These are phyloP conservation scores for Drosophila melanica DNA, from an alignment of 1,140 invertebrate species.

Conservation along the genomic window DNA sequence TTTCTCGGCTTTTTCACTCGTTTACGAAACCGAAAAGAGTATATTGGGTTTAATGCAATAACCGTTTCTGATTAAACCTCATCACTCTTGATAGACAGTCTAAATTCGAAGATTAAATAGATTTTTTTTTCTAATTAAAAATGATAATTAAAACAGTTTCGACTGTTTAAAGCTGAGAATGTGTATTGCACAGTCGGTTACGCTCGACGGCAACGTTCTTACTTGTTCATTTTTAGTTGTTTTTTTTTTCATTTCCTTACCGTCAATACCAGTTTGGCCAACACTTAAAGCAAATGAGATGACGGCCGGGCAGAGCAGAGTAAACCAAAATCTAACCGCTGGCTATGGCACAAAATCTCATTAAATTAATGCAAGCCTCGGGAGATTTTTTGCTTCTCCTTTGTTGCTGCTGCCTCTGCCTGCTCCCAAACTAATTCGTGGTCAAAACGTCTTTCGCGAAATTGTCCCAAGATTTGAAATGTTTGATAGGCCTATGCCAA, in stretches of 20 bases:
- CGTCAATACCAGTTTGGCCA: slow-evolving; percentile 52
- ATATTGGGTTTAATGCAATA: too few relatives aligned
- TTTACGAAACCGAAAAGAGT: too few relatives aligned
- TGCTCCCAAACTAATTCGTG: slow-evolving; percentile 49
- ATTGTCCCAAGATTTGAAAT: slow-evolving; percentile 59
- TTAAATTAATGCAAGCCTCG: slow-evolving; percentile 81
- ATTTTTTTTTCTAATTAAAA: too few relatives aligned
- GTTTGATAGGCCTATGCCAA: slow-evolving; percentile 44
- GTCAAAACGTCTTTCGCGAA: slow-evolving; percentile 56
- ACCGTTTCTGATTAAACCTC: too few relatives aligned
- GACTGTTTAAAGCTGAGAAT: too few relatives aligned
- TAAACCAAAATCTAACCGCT: slow-evolving; percentile 63
- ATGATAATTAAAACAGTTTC: too few relatives aligned
- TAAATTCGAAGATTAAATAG: too few relatives aligned
- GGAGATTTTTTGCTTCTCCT: slow-evolving; percentile 43
- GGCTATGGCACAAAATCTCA: slow-evolving; percentile 63
- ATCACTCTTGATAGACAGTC: too few relatives aligned
- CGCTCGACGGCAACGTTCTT: too few relatives aligned
- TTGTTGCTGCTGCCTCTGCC: neutral
- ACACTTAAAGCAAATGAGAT: slow-evolving; percentile 66
- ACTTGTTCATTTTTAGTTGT: neutral
- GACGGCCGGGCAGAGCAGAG: slow-evolving; percentile 31
- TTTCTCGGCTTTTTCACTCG: slow-evolving; percentile 1
- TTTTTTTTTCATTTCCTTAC: slow-evolving; percentile 9
- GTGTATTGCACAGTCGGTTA: too few relatives aligned